Percentiles rank a stretch among this genome's conserved stretches.
phyloP scores from a whole-genome alignment of 2,888 invertebrate genomes.

The Pycnomerus fuliginosus region DNA sequence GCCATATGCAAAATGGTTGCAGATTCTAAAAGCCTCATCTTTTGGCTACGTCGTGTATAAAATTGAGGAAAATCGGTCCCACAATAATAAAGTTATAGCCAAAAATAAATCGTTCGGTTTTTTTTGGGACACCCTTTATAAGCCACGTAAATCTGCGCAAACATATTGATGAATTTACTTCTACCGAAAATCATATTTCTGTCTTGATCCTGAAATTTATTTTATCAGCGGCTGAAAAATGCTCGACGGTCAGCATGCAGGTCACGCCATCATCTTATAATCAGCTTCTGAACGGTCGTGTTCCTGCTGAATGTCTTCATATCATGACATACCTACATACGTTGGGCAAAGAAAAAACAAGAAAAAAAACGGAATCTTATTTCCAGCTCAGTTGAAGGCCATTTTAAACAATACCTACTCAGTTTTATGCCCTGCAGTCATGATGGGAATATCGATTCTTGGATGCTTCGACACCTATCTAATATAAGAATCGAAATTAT shows the following conservation, averaged over 20 bases:
- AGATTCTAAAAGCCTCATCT: too few species aligned
- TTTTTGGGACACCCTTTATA: too few species aligned
- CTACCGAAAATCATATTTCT: conserved; percentile 28
- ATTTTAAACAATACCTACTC: conserved; percentile 12
- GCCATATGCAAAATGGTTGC: too few species aligned
- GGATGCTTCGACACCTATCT: too few species aligned
- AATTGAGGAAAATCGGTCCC: too few species aligned
- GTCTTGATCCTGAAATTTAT: conserved; percentile 25
- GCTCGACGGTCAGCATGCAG: conserved; percentile 22
- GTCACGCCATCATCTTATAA: conserved; percentile 32
- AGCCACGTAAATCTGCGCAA: too few species aligned
- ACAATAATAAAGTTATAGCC: too few species aligned
- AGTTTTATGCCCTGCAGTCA: conserved; percentile 8
- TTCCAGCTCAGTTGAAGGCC: neutral
- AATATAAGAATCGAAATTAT: too few species aligned
- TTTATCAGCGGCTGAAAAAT: conserved; percentile 11
- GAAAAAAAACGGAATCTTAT: conserved; percentile 16
- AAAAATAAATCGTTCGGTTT: too few species aligned
- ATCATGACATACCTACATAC: conserved; percentile 25
- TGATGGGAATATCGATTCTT: conserved; percentile 16
- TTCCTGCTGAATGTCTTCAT: conserved; percentile 32
- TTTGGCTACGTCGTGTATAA: too few species aligned
- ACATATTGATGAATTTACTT: too few species aligned
- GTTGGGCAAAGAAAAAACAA: conserved; percentile 16
- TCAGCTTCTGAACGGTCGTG: conserved; percentile 29